phyloP scores from a whole-genome alignment of 2,797 vertebrate genomes.

The Parauchenoglanis punctatus region DNA sequence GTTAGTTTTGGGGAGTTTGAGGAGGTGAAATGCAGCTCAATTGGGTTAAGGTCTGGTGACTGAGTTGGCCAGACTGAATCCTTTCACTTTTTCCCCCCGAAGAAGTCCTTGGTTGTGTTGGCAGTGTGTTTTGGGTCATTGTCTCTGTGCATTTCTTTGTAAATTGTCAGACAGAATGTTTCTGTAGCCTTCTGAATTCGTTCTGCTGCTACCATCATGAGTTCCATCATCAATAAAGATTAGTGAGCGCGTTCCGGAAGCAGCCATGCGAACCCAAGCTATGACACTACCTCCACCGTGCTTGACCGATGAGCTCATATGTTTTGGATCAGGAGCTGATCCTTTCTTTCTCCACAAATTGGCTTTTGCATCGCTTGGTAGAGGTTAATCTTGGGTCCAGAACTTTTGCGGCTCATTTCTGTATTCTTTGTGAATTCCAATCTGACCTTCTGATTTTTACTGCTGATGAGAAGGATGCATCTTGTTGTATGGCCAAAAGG shows the following conservation, averaged over 20 bases:
- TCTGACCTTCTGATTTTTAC: not conserved
- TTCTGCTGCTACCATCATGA: not conserved
- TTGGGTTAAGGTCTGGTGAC: not conserved
- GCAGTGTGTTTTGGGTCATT: not conserved
- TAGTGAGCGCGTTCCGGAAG: not conserved
- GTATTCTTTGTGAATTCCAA: not conserved
- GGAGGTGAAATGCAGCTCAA: not conserved
- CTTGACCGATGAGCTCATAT: too few relatives aligned
- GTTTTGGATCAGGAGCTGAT: not conserved
- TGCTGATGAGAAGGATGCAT: not conserved
- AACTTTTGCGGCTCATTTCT: not conserved
- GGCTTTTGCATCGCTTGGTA: not conserved
- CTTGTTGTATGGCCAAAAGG: not conserved
- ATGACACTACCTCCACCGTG: too few relatives aligned
- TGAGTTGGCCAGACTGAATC: constrained; percentile 14
- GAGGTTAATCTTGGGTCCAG: not conserved
- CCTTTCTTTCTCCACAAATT: not conserved
- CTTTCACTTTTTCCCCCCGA: not conserved
- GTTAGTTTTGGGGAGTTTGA: not conserved
- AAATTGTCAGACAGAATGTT: not conserved
- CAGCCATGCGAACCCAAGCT: not conserved
- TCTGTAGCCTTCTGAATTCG: not conserved
- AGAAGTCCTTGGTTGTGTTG: not conserved
- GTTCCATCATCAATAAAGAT: too few relatives aligned
- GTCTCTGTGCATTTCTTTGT: not conserved